phyloP scores from a whole-genome alignment of 2,113 vertebrate species.

The Sakesphorus luctuosus region DNA sequence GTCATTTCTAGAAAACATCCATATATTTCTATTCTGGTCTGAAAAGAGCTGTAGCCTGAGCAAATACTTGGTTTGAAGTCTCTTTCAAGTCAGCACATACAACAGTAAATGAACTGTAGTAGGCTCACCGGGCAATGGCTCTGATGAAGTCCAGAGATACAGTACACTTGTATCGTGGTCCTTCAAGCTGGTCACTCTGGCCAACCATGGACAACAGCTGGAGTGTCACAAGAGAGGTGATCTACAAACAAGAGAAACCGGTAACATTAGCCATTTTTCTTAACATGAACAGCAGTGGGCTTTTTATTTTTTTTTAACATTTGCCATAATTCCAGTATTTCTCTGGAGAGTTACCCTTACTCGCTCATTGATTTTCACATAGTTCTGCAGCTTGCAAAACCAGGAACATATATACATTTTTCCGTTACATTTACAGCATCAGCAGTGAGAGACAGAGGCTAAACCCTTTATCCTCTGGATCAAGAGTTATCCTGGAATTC shows the following conservation, averaged over 20 bases:
- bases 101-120: neutral
- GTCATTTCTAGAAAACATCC: neutral
- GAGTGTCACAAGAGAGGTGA: conserved; percentile 93
- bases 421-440: neutral
- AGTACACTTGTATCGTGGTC: conserved; percentile 93
- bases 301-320: neutral
- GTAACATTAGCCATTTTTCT: neutral
- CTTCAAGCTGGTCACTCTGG: conserved; percentile 92
- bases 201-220: conserved; percentile 89
- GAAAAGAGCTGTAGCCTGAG: neutral
- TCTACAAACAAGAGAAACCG: conserved; percentile 74
- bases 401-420: neutral
- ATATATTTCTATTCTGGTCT: conserved; percentile 9
- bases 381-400: neutral
- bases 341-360: neutral
- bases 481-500: neutral
- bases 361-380: neutral
- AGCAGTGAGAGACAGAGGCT: neutral
- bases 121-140: conserved; percentile 86
- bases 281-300: neutral
- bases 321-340: neutral
- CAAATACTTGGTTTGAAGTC: conserved; percentile 26
- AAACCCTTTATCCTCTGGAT: neutral
- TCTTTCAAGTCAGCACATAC: neutral
- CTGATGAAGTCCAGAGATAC: conserved; percentile 95